Percentiles rank a stretch among this genome's conserved stretches.
Evolutionary conservation across 2,113 vertebrate genomes (phyloP).

Genomic region (Procapra przewalskii): DNA sequence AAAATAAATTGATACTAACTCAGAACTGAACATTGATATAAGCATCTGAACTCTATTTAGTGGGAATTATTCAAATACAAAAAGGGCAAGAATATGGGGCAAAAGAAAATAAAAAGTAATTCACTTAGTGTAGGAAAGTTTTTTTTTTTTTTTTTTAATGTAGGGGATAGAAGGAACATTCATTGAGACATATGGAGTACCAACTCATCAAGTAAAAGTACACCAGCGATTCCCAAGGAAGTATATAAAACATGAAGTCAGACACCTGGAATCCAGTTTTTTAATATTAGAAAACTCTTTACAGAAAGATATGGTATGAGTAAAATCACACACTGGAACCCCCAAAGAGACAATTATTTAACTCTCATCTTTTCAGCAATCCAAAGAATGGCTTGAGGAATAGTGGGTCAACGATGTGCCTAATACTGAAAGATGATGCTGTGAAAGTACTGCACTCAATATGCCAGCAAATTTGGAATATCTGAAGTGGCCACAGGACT

Average conservation of each 20-base stretch:
- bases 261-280: background rate
- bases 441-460: too few relatives aligned
- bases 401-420: background rate
- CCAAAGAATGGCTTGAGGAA: background rate
- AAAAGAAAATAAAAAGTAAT: background rate
- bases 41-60: background rate
- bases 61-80: background rate
- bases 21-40: background rate
- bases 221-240: background rate
- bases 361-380: background rate
- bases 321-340: background rate
- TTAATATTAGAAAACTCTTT: background rate
- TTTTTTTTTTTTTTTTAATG: background rate
- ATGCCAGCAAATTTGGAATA: too few relatives aligned
- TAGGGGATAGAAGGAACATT: background rate
- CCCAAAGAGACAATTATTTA: background rate
- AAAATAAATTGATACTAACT: background rate
- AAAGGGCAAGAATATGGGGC: background rate
- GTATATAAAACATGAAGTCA: background rate
- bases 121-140: background rate
- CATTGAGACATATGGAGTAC: background rate
- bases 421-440: too few relatives aligned
- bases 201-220: background rate
- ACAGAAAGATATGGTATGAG: background rate
- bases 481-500: too few relatives aligned